These are phyloP conservation scores for Drosophila dunni DNA, from an alignment of 1,140 invertebrate species.

Conservation along the genomic window DNA sequence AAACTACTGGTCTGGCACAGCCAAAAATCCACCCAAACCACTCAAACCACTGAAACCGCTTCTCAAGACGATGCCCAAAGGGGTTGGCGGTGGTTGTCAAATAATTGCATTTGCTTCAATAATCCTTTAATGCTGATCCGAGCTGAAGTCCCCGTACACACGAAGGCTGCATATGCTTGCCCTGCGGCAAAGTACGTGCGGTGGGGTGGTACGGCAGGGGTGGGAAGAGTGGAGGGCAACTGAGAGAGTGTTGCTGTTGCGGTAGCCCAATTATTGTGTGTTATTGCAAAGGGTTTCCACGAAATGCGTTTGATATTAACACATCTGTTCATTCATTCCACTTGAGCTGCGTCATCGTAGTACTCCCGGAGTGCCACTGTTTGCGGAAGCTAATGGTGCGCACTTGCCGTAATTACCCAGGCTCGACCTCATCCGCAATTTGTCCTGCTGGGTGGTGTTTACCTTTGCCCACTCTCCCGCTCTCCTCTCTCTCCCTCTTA, in stretches of 20 bases:
- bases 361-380: slow-evolving; percentile 49
- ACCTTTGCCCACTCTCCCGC: slow-evolving; percentile 27
- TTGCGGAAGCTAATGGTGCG: slow-evolving; percentile 84
- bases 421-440: slow-evolving; percentile 24
- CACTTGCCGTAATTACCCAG: slow-evolving; percentile 81
- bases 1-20: slow-evolving; percentile 6
- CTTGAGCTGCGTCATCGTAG: slow-evolving; percentile 68
- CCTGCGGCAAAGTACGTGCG: slow-evolving; percentile 28
- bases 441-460: slow-evolving; percentile 49
- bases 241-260: slow-evolving; percentile 71
- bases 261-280: slow-evolving; percentile 77
- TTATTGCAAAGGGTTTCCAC: slow-evolving; percentile 64
- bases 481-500: background rate
- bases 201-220: background rate
- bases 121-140: slow-evolving; percentile 84
- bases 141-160: slow-evolving; percentile 64
- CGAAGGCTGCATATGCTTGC: slow-evolving; percentile 51
- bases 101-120: slow-evolving; percentile 84
- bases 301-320: slow-evolving; percentile 84
- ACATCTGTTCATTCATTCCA: slow-evolving; percentile 84
- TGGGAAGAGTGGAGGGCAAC: slow-evolving; percentile 4
- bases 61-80: slow-evolving; percentile 43
- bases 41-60: slow-evolving; percentile 12
- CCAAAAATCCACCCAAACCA: slow-evolving; percentile 5
- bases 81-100: slow-evolving; percentile 66